Evolutionary conservation across 2,888 invertebrate genomes (phyloP).

Genomic region (Lasioglossum villosulum): DNA sequence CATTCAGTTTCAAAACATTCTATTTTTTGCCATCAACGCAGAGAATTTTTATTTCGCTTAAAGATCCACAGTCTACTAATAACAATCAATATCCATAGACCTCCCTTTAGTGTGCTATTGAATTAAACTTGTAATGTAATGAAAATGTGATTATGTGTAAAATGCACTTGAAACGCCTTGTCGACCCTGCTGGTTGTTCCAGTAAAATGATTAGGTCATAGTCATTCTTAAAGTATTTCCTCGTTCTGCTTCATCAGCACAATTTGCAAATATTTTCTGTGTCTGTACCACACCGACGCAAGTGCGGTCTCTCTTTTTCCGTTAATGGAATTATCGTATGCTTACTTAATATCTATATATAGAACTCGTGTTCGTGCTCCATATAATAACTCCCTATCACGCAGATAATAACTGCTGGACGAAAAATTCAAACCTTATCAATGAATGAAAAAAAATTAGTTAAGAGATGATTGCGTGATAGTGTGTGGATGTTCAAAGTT

Average conservation of each 20-base stretch:
- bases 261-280: slow-evolving; percentile 3
- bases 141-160: neutral
- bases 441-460: neutral
- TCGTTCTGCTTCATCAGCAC: neutral
- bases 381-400: slow-evolving; percentile 41
- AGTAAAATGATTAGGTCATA: neutral
- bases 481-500: neutral
- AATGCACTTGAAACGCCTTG: neutral
- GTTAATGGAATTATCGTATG: slow-evolving; percentile 71
- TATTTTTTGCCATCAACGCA: too few species aligned
- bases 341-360: slow-evolving; percentile 74
- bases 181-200: neutral
- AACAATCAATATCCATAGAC: neutral
- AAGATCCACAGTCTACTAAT: too few species aligned
- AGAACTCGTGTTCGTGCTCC: slow-evolving; percentile 53
- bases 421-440: slow-evolving; percentile 36
- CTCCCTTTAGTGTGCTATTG: neutral
- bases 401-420: slow-evolving; percentile 23
- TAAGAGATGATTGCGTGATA: neutral
- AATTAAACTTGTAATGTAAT: neutral
- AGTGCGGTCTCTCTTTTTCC: slow-evolving; percentile 43
- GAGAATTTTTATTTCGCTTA: too few species aligned
- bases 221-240: neutral
- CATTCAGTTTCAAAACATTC: too few species aligned
- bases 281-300: slow-evolving; percentile 6